Evolutionary conservation across 2,113 vertebrate genomes (phyloP), one percentile per base, ranked within the genome.

Genomic region (Oncorhynchus masou): DNA sequence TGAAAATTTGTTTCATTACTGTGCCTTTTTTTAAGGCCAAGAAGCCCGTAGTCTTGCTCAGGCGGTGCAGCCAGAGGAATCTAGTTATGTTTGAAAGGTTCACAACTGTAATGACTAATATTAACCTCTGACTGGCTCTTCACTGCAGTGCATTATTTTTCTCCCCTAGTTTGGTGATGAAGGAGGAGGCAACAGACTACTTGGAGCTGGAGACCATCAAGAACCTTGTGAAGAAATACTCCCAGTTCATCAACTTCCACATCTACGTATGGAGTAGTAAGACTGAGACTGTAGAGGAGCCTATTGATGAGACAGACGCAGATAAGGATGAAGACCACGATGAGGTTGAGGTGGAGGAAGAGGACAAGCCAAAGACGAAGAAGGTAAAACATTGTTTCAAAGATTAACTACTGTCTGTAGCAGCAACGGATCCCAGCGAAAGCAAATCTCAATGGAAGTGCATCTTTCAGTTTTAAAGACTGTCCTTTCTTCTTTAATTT

Each of bases 211-310:
- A 97, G 75, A 96, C 96, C n/a, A 91, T 97, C 86, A 97, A 97
- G 90, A 96, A 95, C 80, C 91, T 97, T 0, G 95, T 97, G 62
- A 96, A 86, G 83, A 97, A 97, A 62, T 97, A 97, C 27, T 97
- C 96, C 0, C 96, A 97, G 84, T 97, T 97, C 84, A 97, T 97
- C 79, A 97, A 96, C 88, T 97, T 96, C 71, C 96, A 95, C n/a
- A 97, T 97, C 71, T 97, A 96, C 2, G 94, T 97, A 4, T 97
- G 96, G 96, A 96, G 95, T 87, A 97, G 96, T 89, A 97, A 97
- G 96, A 96, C 95, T 3, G 95, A 96, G 81, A 95, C 94, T 1
- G 95, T 96, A 19, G 95, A 97, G 19, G 96, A 97, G 70, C 95
- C 96, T 3, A 66, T 95, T 83, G 96, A 96, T 48, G 25, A 29